Percentiles rank a stretch among this genome's conserved stretches.
Evolutionary conservation across 2,113 vertebrate species (phyloP).

Genomic region (Kryptolebias marmoratus): DNA sequence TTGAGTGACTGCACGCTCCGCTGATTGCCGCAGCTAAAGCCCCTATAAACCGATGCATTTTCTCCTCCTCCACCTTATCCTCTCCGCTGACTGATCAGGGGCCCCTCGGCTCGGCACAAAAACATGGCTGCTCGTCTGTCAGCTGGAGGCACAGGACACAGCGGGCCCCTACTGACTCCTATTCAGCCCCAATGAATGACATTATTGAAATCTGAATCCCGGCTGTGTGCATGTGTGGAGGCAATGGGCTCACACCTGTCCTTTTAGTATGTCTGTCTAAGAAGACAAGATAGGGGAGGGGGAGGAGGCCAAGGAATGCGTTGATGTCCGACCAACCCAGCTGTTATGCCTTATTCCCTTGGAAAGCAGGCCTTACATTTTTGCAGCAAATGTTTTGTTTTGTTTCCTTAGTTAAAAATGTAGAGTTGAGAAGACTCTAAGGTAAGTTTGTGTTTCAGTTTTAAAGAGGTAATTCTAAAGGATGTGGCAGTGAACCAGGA

Average conservation of each 20-base stretch:
- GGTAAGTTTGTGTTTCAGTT: no score
- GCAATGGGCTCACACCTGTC: slow-evolving; percentile 73
- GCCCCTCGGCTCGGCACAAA: slow-evolving; percentile 72
- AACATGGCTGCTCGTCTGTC: slow-evolving; percentile 74
- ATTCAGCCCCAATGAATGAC: slow-evolving; percentile 73
- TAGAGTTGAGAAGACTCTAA: not conserved
- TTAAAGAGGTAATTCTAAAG: not conserved
- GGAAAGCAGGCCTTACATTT: slow-evolving; percentile 11
- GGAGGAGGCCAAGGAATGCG: slow-evolving; percentile 47
- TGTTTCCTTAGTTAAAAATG: not conserved
- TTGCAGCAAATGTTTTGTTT: slow-evolving; percentile 14
- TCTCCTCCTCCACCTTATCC: slow-evolving; percentile 54
- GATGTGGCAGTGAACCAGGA: not conserved
- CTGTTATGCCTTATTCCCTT: slow-evolving; percentile 46
- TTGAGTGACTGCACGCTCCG: slow-evolving; percentile 40
- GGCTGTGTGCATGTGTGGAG: slow-evolving; percentile 59
- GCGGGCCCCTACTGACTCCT: slow-evolving; percentile 62
- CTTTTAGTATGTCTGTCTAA: slow-evolving; percentile 44
- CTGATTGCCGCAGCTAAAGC: slow-evolving; percentile 36
- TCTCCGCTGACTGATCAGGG: slow-evolving; percentile 59
- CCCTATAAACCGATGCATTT: slow-evolving; percentile 31
- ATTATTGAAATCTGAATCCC: slow-evolving; percentile 71
- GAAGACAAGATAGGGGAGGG: slow-evolving; percentile 49
- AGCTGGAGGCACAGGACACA: slow-evolving; percentile 56
- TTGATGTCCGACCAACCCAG: slow-evolving; percentile 56